Conservation (phyloP, 1,140 invertebrate genomes). For the Cotesia vestalis region DNA sequence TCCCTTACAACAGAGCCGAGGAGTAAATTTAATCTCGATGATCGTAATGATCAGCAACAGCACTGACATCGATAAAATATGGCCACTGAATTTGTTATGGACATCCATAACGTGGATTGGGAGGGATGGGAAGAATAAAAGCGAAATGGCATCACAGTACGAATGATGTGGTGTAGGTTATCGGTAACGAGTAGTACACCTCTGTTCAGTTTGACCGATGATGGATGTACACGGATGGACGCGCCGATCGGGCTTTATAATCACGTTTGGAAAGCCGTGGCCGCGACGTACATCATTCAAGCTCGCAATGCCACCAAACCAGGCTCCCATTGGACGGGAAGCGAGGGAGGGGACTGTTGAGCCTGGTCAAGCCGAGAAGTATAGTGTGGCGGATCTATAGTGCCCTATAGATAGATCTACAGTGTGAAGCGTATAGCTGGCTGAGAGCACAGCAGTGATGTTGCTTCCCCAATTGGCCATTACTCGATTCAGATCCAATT, state of each 20-base stretch:
- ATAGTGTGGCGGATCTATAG: too few species aligned
- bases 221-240: conserved; percentile 42
- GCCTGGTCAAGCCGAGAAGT: not conserved
- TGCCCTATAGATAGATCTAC: not conserved
- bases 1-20: too few species aligned
- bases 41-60: conserved; percentile 2
- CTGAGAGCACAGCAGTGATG: not conserved
- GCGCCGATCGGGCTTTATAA: conserved; percentile 44
- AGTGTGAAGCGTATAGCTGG: not conserved
- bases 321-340: not conserved
- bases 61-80: conserved; percentile 8
- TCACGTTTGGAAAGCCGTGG: conserved; percentile 39
- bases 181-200: conserved; percentile 33
- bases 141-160: too few species aligned
- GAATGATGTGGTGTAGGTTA: conserved; percentile 15
- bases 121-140: too few species aligned
- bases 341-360: too few species aligned
- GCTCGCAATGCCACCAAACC: not conserved
- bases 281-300: conserved; percentile 39
- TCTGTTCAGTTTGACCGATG: conserved; percentile 35
- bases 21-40: too few species aligned
- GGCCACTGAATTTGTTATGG: too few species aligned
- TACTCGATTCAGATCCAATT: conserved; percentile 51
- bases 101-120: too few species aligned
- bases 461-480: conserved; percentile 50